Conservation (phyloP, 2,888 invertebrate species). For the Leptopilina drosophilae region DNA sequence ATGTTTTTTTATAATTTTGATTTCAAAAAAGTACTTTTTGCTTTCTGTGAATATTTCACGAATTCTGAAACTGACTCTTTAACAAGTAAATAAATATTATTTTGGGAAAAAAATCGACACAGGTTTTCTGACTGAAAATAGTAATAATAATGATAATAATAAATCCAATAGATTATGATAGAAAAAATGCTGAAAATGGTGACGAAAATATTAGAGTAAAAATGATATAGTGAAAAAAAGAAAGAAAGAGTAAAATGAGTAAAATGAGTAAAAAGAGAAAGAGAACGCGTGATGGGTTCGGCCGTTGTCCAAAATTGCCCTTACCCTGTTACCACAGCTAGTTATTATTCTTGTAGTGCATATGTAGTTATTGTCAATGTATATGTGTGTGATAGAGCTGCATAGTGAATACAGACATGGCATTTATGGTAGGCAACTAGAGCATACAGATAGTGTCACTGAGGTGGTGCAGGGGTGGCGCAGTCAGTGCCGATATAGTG, state of each 20-base stretch:
- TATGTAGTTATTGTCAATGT: conserved; percentile 13
- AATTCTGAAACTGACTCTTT: too few species aligned
- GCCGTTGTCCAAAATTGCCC: conserved; percentile 59
- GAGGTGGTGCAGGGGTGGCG: conserved; percentile 59
- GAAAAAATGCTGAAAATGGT: too few species aligned
- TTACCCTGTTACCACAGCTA: conserved; percentile 62
- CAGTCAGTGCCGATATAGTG: conserved; percentile 62
- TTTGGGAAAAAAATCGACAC: too few species aligned
- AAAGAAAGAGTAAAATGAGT: neutral
- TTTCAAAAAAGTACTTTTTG: too few species aligned
- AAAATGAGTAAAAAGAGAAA: neutral
- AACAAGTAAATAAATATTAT: too few species aligned
- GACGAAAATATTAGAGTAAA: too few species aligned
- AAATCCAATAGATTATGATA: too few species aligned
- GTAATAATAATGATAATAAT: too few species aligned
- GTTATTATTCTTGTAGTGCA: conserved; percentile 37
- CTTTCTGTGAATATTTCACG: too few species aligned
- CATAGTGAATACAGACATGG: conserved; percentile 24
- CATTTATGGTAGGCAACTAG: conserved; percentile 29
- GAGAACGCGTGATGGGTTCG: conserved; percentile 46
- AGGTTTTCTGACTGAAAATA: too few species aligned
- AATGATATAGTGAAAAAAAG: neutral
- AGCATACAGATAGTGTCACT: conserved; percentile 50
- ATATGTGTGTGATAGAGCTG: conserved; percentile 32
- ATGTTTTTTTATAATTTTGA: too few species aligned